A percentile compares a stretch with the other conserved stretches of the same genome.
These are phyloP conservation scores for Taurulus bubalis DNA, from an alignment of 2,113 vertebrate genomes.

Conservation along the genomic window DNA sequence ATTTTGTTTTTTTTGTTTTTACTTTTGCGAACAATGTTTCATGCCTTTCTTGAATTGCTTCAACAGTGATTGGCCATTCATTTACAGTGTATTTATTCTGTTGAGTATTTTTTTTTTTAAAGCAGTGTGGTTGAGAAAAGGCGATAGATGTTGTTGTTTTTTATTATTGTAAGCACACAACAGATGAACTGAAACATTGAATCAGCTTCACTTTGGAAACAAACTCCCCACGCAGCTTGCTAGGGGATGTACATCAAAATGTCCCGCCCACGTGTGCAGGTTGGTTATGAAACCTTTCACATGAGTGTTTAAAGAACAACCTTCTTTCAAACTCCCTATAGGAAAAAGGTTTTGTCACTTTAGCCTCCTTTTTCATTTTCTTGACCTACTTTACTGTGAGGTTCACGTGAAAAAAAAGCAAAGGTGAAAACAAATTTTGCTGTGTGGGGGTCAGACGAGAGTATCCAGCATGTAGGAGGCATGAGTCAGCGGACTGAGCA, in stretches of 20 bases:
- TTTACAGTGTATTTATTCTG: constrained; percentile 10
- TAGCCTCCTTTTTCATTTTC: neutral
- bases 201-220: constrained; percentile 17
- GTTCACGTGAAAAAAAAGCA: neutral
- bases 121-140: constrained; percentile 1
- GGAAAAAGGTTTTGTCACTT: neutral
- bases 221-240: constrained; percentile 22
- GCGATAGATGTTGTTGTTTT: no score
- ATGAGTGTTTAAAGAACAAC: constrained; percentile 27
- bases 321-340: constrained; percentile 25
- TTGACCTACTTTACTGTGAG: constrained; percentile 11
- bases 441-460: constrained; percentile 13
- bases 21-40: constrained; percentile 18
- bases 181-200: constrained; percentile 8
- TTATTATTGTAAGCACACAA: constrained; percentile 8
- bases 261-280: constrained; percentile 3
- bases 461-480: constrained; percentile 15
- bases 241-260: constrained; percentile 44
- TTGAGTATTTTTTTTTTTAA: neutral
- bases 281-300: constrained; percentile 21
- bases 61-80: neutral
- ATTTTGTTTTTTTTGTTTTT: constrained; percentile 20
- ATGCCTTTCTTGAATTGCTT: neutral
- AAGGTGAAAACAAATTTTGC: constrained; percentile 26
- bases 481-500: neutral